Evolutionary conservation across 2,113 vertebrate species (phyloP).

Genomic region (Cottus gobio): DNA sequence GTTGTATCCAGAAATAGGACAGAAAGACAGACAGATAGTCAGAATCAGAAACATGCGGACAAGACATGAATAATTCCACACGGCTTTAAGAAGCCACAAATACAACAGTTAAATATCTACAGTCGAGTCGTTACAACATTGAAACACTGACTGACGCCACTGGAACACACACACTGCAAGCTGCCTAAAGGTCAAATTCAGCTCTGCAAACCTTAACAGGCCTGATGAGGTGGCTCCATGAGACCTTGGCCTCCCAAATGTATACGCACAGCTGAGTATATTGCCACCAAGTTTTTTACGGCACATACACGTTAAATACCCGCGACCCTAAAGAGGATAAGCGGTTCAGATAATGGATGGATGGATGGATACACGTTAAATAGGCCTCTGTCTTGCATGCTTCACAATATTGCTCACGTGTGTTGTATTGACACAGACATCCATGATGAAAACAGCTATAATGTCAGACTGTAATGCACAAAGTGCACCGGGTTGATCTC

Average conservation of each 20-base stretch:
- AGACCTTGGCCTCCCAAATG: conserved; percentile 9
- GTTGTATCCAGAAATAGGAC: conserved; percentile 38
- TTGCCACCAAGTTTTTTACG: conserved; percentile 19
- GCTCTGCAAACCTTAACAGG: conserved; percentile 24
- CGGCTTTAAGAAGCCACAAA: conserved; percentile 52
- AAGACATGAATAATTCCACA: conserved; percentile 35
- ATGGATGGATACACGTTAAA: conserved; percentile 30
- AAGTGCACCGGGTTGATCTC: neutral
- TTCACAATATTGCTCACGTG: conserved; percentile 59
- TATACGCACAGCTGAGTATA: conserved; percentile 9
- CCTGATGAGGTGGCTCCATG: conserved; percentile 15
- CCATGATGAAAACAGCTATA: conserved; percentile 21
- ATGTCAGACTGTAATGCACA: conserved; percentile 28
- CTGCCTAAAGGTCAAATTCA: conserved; percentile 28
- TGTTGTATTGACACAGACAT: conserved; percentile 34
- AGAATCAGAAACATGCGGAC: conserved; percentile 55
- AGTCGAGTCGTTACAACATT: conserved; percentile 58
- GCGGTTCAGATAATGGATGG: no score
- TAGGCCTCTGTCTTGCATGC: conserved; percentile 54
- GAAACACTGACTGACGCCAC: conserved; percentile 61
- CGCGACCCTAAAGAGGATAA: no score
- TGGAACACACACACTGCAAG: conserved; percentile 47
- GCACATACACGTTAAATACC: conserved; percentile 35
- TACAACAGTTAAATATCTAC: conserved; percentile 65
- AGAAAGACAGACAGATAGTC: conserved; percentile 65